Conservation (phyloP, 1,140 invertebrate genomes). For the Planococcus citri region DNA sequence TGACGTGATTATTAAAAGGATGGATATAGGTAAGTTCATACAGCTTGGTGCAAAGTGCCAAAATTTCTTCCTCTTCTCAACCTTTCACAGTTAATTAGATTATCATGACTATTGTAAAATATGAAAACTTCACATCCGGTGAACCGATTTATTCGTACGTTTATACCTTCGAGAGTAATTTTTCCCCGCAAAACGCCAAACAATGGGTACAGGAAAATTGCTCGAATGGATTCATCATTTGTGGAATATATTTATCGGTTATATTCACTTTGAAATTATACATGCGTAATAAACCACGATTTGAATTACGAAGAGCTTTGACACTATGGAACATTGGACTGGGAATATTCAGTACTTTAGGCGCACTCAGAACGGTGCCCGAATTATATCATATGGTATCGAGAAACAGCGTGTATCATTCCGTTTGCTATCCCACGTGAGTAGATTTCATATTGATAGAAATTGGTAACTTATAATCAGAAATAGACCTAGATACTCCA, state of each 20-base stretch:
- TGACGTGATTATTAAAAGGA: too few relatives aligned
- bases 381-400: slow-evolving; percentile 56
- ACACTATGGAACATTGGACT: slow-evolving; percentile 28
- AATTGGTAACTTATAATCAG: neutral
- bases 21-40: too few relatives aligned
- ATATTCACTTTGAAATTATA: slow-evolving; percentile 85
- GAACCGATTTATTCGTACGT: slow-evolving; percentile 77
- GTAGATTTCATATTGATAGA: slow-evolving; percentile 27
- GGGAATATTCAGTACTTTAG: neutral
- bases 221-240: slow-evolving; percentile 82
- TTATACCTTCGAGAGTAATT: slow-evolving; percentile 87
- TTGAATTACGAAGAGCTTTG: slow-evolving; percentile 69
- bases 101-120: too few relatives aligned
- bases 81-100: too few relatives aligned
- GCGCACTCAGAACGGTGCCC: neutral
- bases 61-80: too few relatives aligned
- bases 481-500: too few relatives aligned
- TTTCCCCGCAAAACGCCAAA: slow-evolving; percentile 69
- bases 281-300: slow-evolving; percentile 80
- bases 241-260: slow-evolving; percentile 79
- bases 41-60: too few relatives aligned
- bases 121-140: neutral
- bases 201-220: slow-evolving; percentile 93
- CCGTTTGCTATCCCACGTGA: slow-evolving; percentile 82
- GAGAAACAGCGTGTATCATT: slow-evolving; percentile 81